Conservation (phyloP, 2,797 vertebrate species). For the Hylomyscus alleni region DNA sequence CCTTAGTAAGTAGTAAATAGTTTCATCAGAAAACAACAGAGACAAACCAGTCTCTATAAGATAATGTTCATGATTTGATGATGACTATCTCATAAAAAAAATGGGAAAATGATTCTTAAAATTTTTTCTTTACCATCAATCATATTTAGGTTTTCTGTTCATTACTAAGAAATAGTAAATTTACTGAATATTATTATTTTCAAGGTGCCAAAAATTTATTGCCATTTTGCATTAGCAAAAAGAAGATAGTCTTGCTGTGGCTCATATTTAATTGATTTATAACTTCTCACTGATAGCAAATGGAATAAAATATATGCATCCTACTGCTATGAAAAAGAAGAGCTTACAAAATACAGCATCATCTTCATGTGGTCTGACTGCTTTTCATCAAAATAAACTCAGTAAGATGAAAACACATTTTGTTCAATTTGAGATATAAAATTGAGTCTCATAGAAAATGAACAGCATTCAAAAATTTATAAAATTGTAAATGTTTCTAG, state of each 20-base stretch:
- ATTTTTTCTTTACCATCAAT: not conserved
- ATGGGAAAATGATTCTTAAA: not conserved
- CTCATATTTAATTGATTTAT: not conserved
- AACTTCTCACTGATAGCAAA: not conserved
- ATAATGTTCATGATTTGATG: conserved; percentile 19
- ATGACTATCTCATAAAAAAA: not conserved
- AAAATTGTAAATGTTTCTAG: not conserved
- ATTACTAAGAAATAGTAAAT: conserved; percentile 19
- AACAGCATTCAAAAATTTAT: not conserved
- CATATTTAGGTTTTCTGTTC: not conserved
- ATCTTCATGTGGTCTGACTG: not conserved
- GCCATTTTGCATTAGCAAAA: not conserved
- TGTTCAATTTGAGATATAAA: not conserved
- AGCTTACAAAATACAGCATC: not conserved
- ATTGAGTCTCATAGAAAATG: not conserved
- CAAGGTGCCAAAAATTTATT: conserved; percentile 31
- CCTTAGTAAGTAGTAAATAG: not conserved
- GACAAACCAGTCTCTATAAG: not conserved
- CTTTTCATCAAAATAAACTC: not conserved
- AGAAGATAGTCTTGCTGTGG: not conserved
- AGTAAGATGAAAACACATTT: not conserved
- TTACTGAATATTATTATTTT: not conserved
- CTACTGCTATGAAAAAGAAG: not conserved
- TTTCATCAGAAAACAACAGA: not conserved
- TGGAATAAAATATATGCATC: not conserved